phyloP scores from a whole-genome alignment of 2,797 vertebrate species.

The Pterois miles region DNA sequence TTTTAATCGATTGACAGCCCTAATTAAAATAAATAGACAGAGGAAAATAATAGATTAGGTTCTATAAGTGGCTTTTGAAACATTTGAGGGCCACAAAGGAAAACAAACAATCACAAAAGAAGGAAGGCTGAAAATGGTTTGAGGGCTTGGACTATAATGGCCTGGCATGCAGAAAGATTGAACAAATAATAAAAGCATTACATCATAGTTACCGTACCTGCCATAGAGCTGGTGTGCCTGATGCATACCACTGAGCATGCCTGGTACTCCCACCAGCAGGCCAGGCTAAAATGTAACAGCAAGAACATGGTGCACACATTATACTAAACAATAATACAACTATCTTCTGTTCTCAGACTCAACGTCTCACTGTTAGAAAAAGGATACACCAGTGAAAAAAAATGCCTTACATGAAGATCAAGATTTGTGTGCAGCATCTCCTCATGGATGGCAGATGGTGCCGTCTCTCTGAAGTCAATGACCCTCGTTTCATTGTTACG shows the following conservation, averaged over 20 bases:
- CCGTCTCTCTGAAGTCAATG: constrained; percentile 97
- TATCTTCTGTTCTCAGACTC: neutral
- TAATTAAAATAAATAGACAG: neutral
- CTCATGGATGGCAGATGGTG: constrained; percentile 88
- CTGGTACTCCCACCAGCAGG: constrained; percentile 93
- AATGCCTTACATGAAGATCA: constrained; percentile 83
- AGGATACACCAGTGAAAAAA: neutral
- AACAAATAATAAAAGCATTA: neutral
- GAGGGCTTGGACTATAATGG: neutral
- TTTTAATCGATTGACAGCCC: too few relatives aligned
- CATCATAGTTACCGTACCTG: constrained; percentile 81
- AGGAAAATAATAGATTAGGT: neutral
- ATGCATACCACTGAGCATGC: constrained; percentile 93
- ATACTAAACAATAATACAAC: neutral
- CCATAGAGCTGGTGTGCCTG: constrained; percentile 94
- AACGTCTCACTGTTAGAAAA: neutral
- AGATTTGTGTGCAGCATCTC: constrained; percentile 83
- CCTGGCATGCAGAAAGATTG: neutral
- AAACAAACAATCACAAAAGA: neutral
- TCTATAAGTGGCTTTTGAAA: neutral
- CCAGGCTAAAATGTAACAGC: constrained; percentile 84
- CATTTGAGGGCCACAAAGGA: neutral
- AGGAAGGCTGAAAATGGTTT: neutral
- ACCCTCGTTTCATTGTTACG: constrained; percentile 91
- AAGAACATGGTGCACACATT: constrained; percentile 4